Base-by-base conservation (phyloP, 2,797 vertebrate species). In the Lepus townsendii region DNA sequence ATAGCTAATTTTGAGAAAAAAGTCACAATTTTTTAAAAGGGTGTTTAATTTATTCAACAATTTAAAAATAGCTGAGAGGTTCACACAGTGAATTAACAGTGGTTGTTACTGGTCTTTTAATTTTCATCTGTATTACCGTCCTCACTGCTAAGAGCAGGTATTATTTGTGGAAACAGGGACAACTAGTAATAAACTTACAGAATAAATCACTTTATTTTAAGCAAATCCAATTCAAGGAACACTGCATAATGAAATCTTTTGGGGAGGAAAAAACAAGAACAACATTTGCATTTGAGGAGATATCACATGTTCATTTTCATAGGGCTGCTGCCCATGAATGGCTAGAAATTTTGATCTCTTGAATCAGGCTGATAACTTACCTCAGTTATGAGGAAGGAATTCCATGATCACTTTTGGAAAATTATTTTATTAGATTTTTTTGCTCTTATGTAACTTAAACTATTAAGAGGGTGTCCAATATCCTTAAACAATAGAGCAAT, bases 171-270 rank as follows among this genome's bases (percentile, higher is more conserved):
- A 76, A 93, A 89, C 2, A 84, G n/a, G 65, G 54, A 57, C 16
- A 57, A 57, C 54, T 20, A 57, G 54, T 57, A 57, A 16, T 57
- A 57, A 57, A 27, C 66, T 79, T 87, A 80, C 16, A 71, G 87
- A 83, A 84, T 8, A 84, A 89, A 35, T 8, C 42, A 57, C 68
- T 94, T 93, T 83, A 95, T 90, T 83, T 87, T 84, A 92, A 88
- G 57, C 17, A 88, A 92, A 84, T 54, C 12, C 27, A 32, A 35
- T 90, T 93, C 26, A 54, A 32, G 57, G 86, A 79, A 92, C 78
- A 88, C 14, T 8, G 54, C 16, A 84, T 13, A 71, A 73, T 42
- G 57, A 93, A 91, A 78, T 2, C 17, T 80, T 87, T 38, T 66
- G 82, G 66, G 20, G 9, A 87, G 60, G 16, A 12, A 87, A 63